Evolutionary conservation across 2,797 vertebrate species (phyloP).

Genomic region (Numenius phaeopus): DNA sequence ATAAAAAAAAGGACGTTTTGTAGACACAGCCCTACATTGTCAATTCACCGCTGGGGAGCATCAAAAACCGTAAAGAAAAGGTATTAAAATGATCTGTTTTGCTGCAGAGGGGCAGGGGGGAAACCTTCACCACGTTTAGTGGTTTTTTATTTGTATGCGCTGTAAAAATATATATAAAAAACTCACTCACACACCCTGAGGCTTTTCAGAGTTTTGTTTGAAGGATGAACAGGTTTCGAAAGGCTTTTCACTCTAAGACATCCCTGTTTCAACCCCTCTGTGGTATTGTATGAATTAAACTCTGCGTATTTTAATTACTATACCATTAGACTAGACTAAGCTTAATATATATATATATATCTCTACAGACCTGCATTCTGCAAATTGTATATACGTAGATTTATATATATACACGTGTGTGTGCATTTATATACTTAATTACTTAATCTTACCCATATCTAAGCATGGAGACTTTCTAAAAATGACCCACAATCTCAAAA

Average conservation of each 20-base stretch:
- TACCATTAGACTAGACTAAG: neutral
- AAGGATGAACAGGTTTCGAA: neutral
- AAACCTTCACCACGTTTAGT: fast-evolving
- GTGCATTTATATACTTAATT: neutral
- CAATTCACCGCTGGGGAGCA: neutral
- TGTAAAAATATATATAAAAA: neutral
- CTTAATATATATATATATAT: neutral
- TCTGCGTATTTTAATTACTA: neutral
- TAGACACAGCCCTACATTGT: neutral
- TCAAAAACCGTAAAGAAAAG: neutral
- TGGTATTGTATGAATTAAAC: neutral
- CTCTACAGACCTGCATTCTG: neutral
- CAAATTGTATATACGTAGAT: neutral
- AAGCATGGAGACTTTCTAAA: neutral
- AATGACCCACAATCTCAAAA: neutral
- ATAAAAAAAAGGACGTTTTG: neutral
- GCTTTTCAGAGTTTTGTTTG: neutral
- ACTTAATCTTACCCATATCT: neutral
- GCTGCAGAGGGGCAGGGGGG: neutral
- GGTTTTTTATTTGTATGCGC: neutral
- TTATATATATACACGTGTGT: fast-evolving
- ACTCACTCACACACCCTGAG: fast-evolving
- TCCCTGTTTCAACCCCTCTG: neutral
- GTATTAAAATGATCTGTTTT: neutral
- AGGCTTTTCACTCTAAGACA: neutral